Evolutionary conservation across 1,140 invertebrate genomes (phyloP).

Genomic region (Semibalanus balanoides): DNA sequence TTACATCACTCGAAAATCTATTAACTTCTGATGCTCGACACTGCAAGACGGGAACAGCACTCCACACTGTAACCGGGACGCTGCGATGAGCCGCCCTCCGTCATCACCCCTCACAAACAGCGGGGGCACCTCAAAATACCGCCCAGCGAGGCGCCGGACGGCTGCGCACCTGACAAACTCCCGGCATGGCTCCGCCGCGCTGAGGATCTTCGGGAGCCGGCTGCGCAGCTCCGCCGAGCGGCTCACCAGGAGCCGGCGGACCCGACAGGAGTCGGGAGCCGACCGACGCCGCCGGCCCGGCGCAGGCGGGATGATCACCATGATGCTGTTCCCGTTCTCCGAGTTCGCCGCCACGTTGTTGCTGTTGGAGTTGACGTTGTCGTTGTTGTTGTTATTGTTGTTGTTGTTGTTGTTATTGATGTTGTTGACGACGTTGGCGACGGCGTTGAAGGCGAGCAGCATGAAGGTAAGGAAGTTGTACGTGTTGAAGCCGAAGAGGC

Average conservation of each 20-base stretch:
- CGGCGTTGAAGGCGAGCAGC: conserved; percentile 18
- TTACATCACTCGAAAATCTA: too few species aligned
- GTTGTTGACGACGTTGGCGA: conserved; percentile 18
- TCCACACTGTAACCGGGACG: background rate
- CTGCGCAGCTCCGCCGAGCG: background rate
- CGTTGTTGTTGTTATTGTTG: conserved; percentile 19
- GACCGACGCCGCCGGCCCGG: conserved; percentile 6
- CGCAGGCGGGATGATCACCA: conserved; percentile 13
- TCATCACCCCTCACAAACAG: background rate
- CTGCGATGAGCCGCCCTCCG: too few species aligned
- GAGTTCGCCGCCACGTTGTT: conserved; percentile 16
- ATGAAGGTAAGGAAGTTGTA: conserved; percentile 20
- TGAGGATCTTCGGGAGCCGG: background rate
- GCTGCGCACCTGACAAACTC: background rate
- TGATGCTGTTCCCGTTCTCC: conserved; percentile 14
- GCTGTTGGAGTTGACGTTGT: conserved; percentile 16
- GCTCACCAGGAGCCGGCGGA: background rate
- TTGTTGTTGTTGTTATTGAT: conserved; percentile 20
- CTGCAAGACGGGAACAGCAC: background rate
- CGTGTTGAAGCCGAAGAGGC: conserved; percentile 17
- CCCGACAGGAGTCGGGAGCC: background rate
- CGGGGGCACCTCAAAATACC: background rate
- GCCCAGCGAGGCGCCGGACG: background rate
- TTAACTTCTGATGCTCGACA: too few species aligned
- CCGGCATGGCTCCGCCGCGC: background rate